Evolutionary conservation across 2,888 invertebrate genomes (phyloP).

Genomic region (Colletes collaris): DNA sequence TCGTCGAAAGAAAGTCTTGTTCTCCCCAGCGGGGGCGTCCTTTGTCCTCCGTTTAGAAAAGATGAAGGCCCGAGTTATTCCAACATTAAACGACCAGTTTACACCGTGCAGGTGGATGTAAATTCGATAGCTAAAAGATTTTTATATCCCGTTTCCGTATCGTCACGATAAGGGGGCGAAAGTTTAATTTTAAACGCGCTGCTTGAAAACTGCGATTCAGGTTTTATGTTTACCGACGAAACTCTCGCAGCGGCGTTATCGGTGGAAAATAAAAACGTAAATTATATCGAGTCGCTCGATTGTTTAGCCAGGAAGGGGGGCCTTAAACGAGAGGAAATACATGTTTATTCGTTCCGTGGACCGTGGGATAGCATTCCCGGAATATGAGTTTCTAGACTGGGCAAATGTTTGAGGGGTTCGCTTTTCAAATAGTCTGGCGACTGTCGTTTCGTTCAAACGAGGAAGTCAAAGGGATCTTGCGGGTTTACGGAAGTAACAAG

Average conservation of each 20-base stretch:
- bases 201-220: too few relatives aligned
- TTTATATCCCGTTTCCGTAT: too few relatives aligned
- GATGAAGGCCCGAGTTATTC: too few relatives aligned
- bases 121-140: too few relatives aligned
- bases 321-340: not conserved
- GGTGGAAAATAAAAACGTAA: not conserved
- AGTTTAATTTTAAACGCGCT: too few relatives aligned
- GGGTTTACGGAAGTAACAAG: conserved; percentile 9
- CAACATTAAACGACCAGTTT: too few relatives aligned
- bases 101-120: too few relatives aligned
- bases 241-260: too few relatives aligned
- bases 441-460: conserved; percentile 7
- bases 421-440: conserved; percentile 33
- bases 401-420: conserved; percentile 40
- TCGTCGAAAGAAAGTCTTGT: conserved; percentile 1
- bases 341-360: conserved; percentile 1
- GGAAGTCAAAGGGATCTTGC: conserved; percentile 9
- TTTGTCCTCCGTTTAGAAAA: too few relatives aligned
- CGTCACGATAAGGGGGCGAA: too few relatives aligned
- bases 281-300: not conserved
- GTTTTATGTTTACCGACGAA: too few relatives aligned
- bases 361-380: conserved; percentile 17
- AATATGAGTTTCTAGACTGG: conserved; percentile 22
- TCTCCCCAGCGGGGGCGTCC: not conserved
- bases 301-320: conserved; percentile 1